phyloP scores from a whole-genome alignment of 2,113 vertebrate genomes.

The Cynoglossus semilaevis region DNA sequence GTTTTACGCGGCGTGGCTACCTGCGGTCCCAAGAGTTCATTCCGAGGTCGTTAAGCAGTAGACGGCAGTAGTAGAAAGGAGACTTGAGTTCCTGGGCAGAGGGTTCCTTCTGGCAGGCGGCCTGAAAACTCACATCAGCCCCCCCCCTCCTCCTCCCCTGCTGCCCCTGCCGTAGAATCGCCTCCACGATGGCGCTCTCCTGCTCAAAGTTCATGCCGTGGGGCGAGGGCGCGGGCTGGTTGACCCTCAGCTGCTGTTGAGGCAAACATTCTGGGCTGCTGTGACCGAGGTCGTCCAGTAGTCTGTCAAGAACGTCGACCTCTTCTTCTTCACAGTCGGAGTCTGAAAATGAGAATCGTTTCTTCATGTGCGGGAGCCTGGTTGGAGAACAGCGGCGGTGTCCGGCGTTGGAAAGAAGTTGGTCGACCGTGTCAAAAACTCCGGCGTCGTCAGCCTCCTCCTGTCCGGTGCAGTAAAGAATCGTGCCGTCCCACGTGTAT shows the following conservation, averaged over 20 bases:
- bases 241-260: slow-evolving; percentile 82
- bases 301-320: slow-evolving; percentile 82
- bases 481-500: slow-evolving; percentile 91
- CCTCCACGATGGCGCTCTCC: slow-evolving; percentile 81
- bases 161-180: slow-evolving; percentile 80
- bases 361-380: slow-evolving; percentile 31
- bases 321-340: slow-evolving; percentile 68
- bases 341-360: slow-evolving; percentile 29
- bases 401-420: slow-evolving; percentile 10
- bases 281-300: slow-evolving; percentile 85
- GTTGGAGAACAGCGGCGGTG: slow-evolving; percentile 43
- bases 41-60: slow-evolving; percentile 90
- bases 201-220: slow-evolving; percentile 85
- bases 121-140: slow-evolving; percentile 68
- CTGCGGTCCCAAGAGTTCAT: slow-evolving; percentile 99
- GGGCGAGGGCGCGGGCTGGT: slow-evolving; percentile 85
- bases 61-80: slow-evolving; percentile 93
- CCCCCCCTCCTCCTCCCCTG: slow-evolving; percentile 76
- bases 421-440: slow-evolving; percentile 36
- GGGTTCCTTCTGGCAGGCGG: slow-evolving; percentile 78
- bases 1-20: slow-evolving; percentile 61
- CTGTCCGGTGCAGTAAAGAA: slow-evolving; percentile 86
- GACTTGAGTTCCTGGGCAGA: slow-evolving; percentile 82
- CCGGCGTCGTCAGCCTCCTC: slow-evolving; percentile 64
- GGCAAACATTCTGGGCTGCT: slow-evolving; percentile 91